Conservation (phyloP, 2,797 vertebrate genomes). For the Caiman crocodilus region DNA sequence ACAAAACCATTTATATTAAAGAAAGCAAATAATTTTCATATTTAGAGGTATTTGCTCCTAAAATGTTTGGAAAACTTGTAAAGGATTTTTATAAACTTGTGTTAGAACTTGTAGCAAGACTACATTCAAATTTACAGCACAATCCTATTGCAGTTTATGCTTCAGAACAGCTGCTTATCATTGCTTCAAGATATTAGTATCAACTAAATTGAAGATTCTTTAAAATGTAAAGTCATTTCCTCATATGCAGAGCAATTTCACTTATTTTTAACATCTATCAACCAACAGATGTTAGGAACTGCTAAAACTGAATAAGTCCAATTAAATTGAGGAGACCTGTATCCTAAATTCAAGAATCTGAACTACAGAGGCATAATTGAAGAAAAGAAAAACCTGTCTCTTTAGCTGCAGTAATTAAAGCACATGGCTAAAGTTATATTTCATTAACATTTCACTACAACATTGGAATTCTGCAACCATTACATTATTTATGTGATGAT, state of each 20-base stretch:
- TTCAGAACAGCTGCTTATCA: background rate
- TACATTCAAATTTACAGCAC: conserved; percentile 41
- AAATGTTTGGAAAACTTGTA: conserved; percentile 61
- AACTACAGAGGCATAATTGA: conserved; percentile 51
- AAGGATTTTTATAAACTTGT: conserved; percentile 66
- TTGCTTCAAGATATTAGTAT: conserved; percentile 44
- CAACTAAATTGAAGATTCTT: conserved; percentile 10
- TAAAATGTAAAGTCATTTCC: conserved; percentile 42
- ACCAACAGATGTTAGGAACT: conserved; percentile 11
- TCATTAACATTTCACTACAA: conserved; percentile 68
- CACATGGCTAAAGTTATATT: conserved; percentile 60
- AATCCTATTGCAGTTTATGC: background rate
- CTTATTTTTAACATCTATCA: conserved; percentile 21
- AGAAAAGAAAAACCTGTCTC: conserved; percentile 57
- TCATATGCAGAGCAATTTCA: conserved; percentile 28
- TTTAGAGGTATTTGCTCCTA: conserved; percentile 71
- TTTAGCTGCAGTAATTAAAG: conserved; percentile 63
- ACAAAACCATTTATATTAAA: conserved; percentile 72
- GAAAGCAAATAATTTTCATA: conserved; percentile 71
- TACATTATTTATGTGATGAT: conserved; percentile 68
- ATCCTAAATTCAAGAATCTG: conserved; percentile 60
- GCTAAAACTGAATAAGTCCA: conserved; percentile 46
- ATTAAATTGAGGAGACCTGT: conserved; percentile 40
- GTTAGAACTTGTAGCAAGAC: conserved; percentile 43
- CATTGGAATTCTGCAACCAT: conserved; percentile 71